Conservation (phyloP, 1,140 invertebrate species). For the Nephila pilipes region DNA sequence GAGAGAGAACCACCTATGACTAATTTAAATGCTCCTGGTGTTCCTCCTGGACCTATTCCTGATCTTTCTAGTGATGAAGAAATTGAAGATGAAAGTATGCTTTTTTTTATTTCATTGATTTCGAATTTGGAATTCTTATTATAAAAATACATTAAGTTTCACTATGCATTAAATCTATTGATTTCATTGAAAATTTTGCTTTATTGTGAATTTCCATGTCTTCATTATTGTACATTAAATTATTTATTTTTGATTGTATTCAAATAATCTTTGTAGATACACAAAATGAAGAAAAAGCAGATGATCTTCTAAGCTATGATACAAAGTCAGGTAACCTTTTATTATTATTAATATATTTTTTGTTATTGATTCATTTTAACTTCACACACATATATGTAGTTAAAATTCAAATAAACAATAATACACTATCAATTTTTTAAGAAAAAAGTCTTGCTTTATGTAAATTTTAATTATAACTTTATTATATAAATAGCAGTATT, state of each 20-base stretch:
- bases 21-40: conserved; percentile 87
- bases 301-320: neutral
- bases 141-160: too few relatives aligned
- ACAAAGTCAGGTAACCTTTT: conserved; percentile 18
- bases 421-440: too few relatives aligned
- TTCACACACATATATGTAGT: too few relatives aligned
- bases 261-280: neutral
- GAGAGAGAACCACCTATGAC: neutral
- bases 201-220: neutral
- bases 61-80: conserved; percentile 83
- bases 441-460: too few relatives aligned
- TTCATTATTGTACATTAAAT: neutral
- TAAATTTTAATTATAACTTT: too few relatives aligned
- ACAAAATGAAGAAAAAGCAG: neutral
- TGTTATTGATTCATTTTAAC: too few relatives aligned
- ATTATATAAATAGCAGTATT: too few relatives aligned
- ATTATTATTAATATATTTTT: neutral
- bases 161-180: too few relatives aligned
- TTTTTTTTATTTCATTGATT: neutral
- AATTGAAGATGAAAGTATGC: conserved; percentile 30
- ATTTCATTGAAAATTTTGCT: too few relatives aligned
- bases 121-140: too few relatives aligned
- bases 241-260: neutral
- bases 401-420: too few relatives aligned
- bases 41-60: conserved; percentile 91